Base-by-base conservation (phyloP, 2,888 invertebrate genomes). In the Polia nebulosa region DNA sequence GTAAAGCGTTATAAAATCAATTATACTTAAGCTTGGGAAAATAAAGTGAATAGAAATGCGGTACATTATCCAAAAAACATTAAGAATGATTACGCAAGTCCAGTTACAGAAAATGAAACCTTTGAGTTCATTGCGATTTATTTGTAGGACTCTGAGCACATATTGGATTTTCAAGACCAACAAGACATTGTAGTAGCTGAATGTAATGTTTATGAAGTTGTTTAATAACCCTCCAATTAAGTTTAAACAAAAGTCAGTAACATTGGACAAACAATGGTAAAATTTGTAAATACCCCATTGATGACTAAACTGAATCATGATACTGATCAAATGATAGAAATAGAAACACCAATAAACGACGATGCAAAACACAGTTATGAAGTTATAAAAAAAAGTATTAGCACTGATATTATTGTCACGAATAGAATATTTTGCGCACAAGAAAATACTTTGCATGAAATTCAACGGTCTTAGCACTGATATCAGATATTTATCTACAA, bases 381-480 rank as follows among this genome's bases (percentile, higher is more conserved):
- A 17, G 6, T 56, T 41, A 22, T 67, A 67, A 20, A 20, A 15
- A 17, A 17, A 49, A 15, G 47, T 13, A 20, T 67, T 67, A 1
- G 41, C 11, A 13, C 5, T 20, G 20, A 67, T 41, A 7, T 51
- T 13, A 3, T 27, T 41, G n/a, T 67, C 34, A 2, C 39, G 17
- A 41, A 67, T 56, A 8, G 45, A 63, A 39, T 56, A 67, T 9
- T 67, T 63, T 5, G 67, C 25, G 20, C 49, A 63, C 3, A 67
- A 29, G 6, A 56, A 67, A 25, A 34, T n/a, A 49, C 20, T 27
- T 41, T 56, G 67, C 55, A 67, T 67, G 0, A 63, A 13, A 22
- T 67, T 51, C n/a, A 60, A 6, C 6, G 59, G 52, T 15, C 1
- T 60, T 9, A 60, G n/a, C 1, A 60, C 3, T 17, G 41, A 49